These are phyloP conservation scores for Caiman crocodilus DNA, from an alignment of 2,797 vertebrate genomes.

Conservation along the genomic window DNA sequence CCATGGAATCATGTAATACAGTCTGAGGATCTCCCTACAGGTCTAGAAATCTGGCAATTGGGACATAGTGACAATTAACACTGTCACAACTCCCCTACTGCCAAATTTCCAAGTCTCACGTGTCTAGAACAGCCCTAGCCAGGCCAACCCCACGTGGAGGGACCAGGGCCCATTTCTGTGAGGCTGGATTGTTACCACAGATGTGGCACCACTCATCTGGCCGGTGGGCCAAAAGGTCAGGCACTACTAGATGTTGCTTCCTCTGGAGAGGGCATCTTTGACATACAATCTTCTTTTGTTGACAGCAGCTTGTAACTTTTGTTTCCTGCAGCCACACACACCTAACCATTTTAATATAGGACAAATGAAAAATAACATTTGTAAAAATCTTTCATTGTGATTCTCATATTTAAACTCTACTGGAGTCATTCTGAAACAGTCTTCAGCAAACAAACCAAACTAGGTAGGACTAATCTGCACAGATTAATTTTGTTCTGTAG, in stretches of 20 bases:
- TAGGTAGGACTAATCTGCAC: conserved; percentile 73
- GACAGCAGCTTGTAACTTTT: background rate
- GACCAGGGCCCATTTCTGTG: too few species aligned
- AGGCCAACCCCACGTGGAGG: too few species aligned
- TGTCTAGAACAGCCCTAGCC: too few species aligned
- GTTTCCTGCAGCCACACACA: background rate
- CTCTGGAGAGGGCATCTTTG: background rate
- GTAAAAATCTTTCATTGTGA: conserved; percentile 26
- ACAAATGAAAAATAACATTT: conserved; percentile 34
- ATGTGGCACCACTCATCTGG: too few species aligned
- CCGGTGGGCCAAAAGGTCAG: too few species aligned
- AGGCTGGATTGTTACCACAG: too few species aligned
- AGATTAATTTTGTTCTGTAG: conserved; percentile 81
- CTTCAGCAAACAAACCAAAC: conserved; percentile 60
- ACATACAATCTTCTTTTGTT: background rate
- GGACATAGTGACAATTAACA: too few species aligned
- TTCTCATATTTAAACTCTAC: conserved; percentile 29
- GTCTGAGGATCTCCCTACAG: too few species aligned
- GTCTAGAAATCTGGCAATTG: too few species aligned
- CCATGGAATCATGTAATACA: too few species aligned
- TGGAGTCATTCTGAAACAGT: conserved; percentile 50
- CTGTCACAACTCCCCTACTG: too few species aligned
- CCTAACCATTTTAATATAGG: background rate
- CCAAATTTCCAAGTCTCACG: too few species aligned
- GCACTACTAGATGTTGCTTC: background rate